Base-by-base conservation (phyloP, 2,888 invertebrate genomes). In the Heliconius cydno region DNA sequence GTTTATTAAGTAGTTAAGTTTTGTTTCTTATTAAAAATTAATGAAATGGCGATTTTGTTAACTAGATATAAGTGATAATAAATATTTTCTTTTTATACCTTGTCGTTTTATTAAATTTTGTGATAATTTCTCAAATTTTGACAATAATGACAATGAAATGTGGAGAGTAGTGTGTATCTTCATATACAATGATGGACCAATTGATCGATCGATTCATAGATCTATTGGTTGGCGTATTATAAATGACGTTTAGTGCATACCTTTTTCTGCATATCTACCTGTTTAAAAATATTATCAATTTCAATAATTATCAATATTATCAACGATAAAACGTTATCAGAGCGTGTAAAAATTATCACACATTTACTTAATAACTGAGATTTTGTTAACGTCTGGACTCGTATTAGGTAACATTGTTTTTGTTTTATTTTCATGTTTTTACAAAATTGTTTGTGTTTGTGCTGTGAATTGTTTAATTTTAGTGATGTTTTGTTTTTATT, bases 221-320 rank as follows among this genome's bases (percentile, higher is more conserved):
- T 28, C 4, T 25, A 15, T 65, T 25, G 12, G 13, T 2, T 25
- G 13, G 13, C 12, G 0, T 46, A 3, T 60, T 60, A 25, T 25
- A 77, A 65, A 41, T 72, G 63, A 22, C 38, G 57, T 74, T 38
- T 28, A 5, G 13, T 74, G 38, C 74, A 72, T 72, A 28, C 57
- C 30, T 25, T 46, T 41, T 70, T 25, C 19, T 28, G 28, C 22
- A 22, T 71, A 57, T 60, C 19, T 22, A 38, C 3, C 6, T 34
- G n/a, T 38, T n/a, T n/a, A 10, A 72, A 72, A 57, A 34, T 34
- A n/a, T 74, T 25, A 74, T 74, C 74, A 22, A 65, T 75, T 65
- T n/a, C 41, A 34, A 72, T 66, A 80, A 74, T 82, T 80, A 81
- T 78, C 80, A 68, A 34, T 67, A 25, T 79, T 75, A 81, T 81